Base-by-base conservation (phyloP, 2,113 vertebrate genomes). In the Plestiodon gilberti region DNA sequence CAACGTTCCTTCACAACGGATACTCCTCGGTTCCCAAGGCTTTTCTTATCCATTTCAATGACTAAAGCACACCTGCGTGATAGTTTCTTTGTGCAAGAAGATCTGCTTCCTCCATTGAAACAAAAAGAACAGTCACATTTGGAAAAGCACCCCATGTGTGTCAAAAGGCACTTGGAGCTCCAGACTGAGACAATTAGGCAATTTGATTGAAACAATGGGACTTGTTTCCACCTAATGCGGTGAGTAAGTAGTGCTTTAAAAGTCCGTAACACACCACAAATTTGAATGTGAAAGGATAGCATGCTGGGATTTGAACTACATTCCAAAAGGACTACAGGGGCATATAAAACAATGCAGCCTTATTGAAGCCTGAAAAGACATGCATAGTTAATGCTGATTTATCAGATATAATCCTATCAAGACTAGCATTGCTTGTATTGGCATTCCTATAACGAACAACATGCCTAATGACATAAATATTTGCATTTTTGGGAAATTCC, bases 261-360 rank as follows among this genome's bases (percentile, higher is more conserved):
- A 67, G 65, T 67, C n/a, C 30, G 30, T 30, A 67, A 67, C 10
- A 30, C 65, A 67, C 30, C 65, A 67, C 92, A 71, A 76, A 92
- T 88, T 95, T 93, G 81, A 90, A 88, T 90, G 91, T 93, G 93
- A 94, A 96, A 95, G 88, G 52, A 94, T 95, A 95, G 94, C 94
- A 94, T 91, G 92, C 83, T 92, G 86, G 92, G 93, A 92, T 96
- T 96, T 96, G 88, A 94, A 93, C 94, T 93, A 48, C 90, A 95
- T 92, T 96, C 93, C 93, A 89, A 89, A 91, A 93, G 89, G 91
- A 89, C 95, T 95, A 93, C 90, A 91, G 88, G 93, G 93, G 88
- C 89, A 91, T 94, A 94, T 89, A 95, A 95, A 95, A 93, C 89
- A 90, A 91, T 93, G 69, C 67, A 88, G 90, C 86, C 86, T 92